Conservation (phyloP, 2,888 invertebrate species). For the Drosophila fulvimacula region DNA sequence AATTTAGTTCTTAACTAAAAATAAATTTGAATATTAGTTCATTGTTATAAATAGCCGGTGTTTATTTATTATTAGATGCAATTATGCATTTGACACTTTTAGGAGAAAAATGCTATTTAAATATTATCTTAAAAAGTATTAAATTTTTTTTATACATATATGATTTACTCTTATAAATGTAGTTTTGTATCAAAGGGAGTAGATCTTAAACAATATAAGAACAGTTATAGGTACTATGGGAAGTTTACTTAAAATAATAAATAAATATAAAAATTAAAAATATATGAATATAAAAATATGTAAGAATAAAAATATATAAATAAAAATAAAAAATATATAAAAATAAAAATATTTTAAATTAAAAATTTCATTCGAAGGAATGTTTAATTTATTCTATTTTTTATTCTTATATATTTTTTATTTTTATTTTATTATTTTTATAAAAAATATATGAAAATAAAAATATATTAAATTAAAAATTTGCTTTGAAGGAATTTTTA, state of each 20-base stretch:
- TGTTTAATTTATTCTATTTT: too few relatives aligned
- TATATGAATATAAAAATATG: too few relatives aligned
- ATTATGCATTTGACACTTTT: neutral
- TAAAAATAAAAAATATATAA: too few relatives aligned
- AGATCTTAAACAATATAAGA: neutral
- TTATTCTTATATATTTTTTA: too few relatives aligned
- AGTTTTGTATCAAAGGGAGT: neutral
- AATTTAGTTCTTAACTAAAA: slow-evolving; percentile 1
- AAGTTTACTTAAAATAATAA: neutral
- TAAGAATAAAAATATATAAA: too few relatives aligned
- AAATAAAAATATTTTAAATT: too few relatives aligned
- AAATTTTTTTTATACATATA: neutral
- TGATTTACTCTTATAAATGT: neutral
- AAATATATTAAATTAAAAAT: too few relatives aligned
- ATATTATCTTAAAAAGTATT: neutral
- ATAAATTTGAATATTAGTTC: neutral
- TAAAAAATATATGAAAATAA: too few relatives aligned
- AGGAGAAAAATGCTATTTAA: neutral
- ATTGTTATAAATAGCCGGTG: neutral
- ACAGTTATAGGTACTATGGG: too few relatives aligned
- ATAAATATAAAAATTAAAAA: neutral
- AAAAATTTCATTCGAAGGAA: too few relatives aligned
- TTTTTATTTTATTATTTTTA: too few relatives aligned
- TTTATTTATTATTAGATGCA: neutral
- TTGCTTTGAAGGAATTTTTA: too few relatives aligned